Evolutionary conservation across 2,888 invertebrate genomes (phyloP).

Genomic region (Cataglyphis albicans): DNA sequence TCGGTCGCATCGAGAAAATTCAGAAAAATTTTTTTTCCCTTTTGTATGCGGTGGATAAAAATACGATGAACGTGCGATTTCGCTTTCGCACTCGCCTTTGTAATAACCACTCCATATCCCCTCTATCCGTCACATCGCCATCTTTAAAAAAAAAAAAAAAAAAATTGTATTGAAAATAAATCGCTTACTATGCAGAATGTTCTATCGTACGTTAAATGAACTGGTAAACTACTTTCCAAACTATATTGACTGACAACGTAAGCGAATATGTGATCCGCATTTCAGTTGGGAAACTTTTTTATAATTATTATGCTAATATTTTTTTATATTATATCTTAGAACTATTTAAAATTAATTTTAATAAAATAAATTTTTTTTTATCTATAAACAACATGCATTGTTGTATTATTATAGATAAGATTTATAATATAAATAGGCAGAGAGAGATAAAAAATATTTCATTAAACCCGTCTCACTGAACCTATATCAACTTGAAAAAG

Average conservation of each 20-base stretch:
- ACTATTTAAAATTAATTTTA: not conserved
- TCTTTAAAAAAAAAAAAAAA: conserved; percentile 12
- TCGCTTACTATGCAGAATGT: not conserved
- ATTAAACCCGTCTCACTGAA: not conserved
- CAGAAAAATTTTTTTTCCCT: conserved; percentile 60
- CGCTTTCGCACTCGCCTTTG: conserved; percentile 45
- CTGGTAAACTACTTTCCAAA: not conserved
- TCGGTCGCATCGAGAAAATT: conserved; percentile 51
- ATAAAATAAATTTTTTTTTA: not conserved
- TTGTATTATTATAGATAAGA: not conserved
- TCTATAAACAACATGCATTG: not conserved
- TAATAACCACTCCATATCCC: conserved; percentile 38
- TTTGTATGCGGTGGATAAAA: conserved; percentile 47
- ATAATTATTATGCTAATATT: not conserved
- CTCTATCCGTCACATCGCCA: conserved; percentile 4
- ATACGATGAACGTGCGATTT: conserved; percentile 48
- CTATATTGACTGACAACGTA: not conserved
- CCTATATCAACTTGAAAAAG: not conserved
- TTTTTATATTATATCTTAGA: not conserved
- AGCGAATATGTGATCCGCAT: not conserved
- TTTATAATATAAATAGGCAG: not conserved
- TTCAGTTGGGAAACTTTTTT: not conserved
- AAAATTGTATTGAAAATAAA: conserved; percentile 28
- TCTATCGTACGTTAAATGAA: not conserved
- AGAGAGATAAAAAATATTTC: not conserved